These are phyloP conservation scores for Neoaliturus tenellus DNA, from an alignment of 2,888 invertebrate species.

Conservation along the genomic window DNA sequence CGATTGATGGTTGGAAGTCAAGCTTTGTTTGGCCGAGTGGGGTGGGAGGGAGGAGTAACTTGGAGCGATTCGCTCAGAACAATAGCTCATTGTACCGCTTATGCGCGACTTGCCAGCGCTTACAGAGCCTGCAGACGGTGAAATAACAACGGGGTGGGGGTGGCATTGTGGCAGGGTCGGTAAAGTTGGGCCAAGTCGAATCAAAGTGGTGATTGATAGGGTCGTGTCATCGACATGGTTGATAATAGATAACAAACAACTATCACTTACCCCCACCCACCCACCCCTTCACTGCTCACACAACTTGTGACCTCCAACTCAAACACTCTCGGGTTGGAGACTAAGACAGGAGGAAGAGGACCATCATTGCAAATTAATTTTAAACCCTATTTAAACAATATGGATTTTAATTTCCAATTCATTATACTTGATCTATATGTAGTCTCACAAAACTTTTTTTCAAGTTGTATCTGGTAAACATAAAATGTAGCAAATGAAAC, in stretches of 20 bases:
- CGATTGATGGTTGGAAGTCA: conserved; percentile 4
- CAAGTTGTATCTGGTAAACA: too few relatives aligned
- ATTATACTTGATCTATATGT: too few relatives aligned
- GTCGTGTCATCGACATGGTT: conserved; percentile 28
- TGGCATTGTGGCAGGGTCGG: conserved; percentile 22
- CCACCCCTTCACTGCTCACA: not conserved
- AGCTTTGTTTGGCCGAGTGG: conserved; percentile 22
- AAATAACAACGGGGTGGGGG: conserved; percentile 25
- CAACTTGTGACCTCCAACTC: too few relatives aligned
- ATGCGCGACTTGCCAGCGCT: not conserved
- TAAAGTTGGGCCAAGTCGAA: conserved; percentile 11
- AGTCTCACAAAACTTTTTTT: too few relatives aligned
- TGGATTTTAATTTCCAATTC: too few relatives aligned
- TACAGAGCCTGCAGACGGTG: conserved; percentile 48
- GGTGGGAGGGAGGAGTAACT: not conserved
- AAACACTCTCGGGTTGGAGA: too few relatives aligned
- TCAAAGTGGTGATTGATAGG: conserved; percentile 23
- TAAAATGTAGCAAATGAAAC: too few relatives aligned
- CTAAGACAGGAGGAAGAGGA: too few relatives aligned
- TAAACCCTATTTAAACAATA: too few relatives aligned
- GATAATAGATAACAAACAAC: conserved; percentile 35
- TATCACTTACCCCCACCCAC: conserved; percentile 5
- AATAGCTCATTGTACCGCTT: conserved; percentile 39
- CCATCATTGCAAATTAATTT: too few relatives aligned
- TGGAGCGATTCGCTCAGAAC: conserved; percentile 13